Base-by-base conservation (phyloP, 2,888 invertebrate species). In the Acronicta alni region DNA sequence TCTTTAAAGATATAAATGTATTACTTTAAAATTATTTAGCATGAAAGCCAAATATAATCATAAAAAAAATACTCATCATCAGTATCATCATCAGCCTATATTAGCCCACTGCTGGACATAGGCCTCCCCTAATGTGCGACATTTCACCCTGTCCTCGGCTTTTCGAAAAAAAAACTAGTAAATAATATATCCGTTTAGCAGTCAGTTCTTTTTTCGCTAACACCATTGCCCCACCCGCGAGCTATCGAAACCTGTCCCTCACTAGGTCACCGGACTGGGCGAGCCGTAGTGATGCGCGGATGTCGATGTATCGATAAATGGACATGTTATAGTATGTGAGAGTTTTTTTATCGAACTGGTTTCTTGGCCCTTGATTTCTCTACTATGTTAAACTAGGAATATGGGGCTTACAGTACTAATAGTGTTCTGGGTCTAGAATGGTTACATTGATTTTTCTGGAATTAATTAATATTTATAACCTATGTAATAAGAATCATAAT, bases 261-360 rank as follows among this genome's bases (percentile, higher is more conserved):
- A 89, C 81, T 91, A 79, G 90, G 90, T 90, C 90, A 90, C 73
- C 66, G 61, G 76, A 68, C 75, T 75, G 74, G 74, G 75, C 77
- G 57, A 63, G 53, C 47, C 47, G 18, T 78, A 81, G 84, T 72
- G 85, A 83, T 82, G 84, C 56, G 75, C 86, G 84, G 84, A 86
- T 86, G 78, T 83, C 82, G 81, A 81, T 73, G 72, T 62, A 47
- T 71, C 69, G 73, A 72, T 71, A 73, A 74, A 79, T 73, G 65
- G 59, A 61, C 44, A 65, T 70, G 67, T 41, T 26, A 41, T 55
- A 38, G 41, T 72, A 54, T 58, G 74, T 49, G 74, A 72, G 70
- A 68, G 69, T 53, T 71, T 72, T 30, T 69, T 71, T 59, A 59
- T 54, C 37, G 59, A 52, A 68, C 74, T 23, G 30, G 70, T 67